Evolutionary conservation across 30 jellyfish, hydroid and myxozoan species (phyloP), one percentile per base, ranked within the genome.

Genomic region (Pseudorhiza aurosa): DNA sequence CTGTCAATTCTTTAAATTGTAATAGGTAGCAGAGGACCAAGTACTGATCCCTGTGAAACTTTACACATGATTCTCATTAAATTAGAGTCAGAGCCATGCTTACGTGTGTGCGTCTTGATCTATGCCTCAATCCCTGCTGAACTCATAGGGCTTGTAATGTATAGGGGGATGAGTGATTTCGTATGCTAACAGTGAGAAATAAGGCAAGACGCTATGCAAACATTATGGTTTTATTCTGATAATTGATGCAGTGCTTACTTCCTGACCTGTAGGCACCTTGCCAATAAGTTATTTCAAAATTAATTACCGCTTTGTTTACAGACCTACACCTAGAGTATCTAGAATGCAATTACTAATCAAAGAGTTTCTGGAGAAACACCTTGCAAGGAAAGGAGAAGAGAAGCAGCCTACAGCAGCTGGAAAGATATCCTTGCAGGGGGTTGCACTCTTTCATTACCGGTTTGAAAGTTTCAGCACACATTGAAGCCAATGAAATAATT

Each of bases 241-340:
- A 21, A 53, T 33, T 19, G 24, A 22, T 33, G 26, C 77, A 33
- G 3, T 33, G 60, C 77, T 42, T 2, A 37, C 77, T 64, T 64
- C 77, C 77, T 64, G 77, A 33, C 24, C 77, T 31, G 53, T 64
- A 26, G 58, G 67, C 28, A 6, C 27, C 77, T 10, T 33, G 32
- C 77, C 77, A 64, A 64, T 42, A 64, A 64, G 59, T 32, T 33
- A 64, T 64, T 33, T 64, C 58, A 64, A 64, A 64, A 64, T 59
- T 64, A 64, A 64, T 64, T 64, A 35, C 77, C 37, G 59, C 59
- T 64, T 64, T 32, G 53, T 64, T 64, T 57, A 64, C 77, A 64
- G 14, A 17, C 35, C 77, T n/a, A 33, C 77, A 64, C 60, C 58
- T 60, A 60, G 24, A 64, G 77, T 33, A 64, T 64, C 77, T 59